A percentile compares a stretch with the other conserved stretches of the same genome.
Evolutionary conservation across 2,888 invertebrate species (phyloP).

Genomic region (Barypeithes pellucidus): DNA sequence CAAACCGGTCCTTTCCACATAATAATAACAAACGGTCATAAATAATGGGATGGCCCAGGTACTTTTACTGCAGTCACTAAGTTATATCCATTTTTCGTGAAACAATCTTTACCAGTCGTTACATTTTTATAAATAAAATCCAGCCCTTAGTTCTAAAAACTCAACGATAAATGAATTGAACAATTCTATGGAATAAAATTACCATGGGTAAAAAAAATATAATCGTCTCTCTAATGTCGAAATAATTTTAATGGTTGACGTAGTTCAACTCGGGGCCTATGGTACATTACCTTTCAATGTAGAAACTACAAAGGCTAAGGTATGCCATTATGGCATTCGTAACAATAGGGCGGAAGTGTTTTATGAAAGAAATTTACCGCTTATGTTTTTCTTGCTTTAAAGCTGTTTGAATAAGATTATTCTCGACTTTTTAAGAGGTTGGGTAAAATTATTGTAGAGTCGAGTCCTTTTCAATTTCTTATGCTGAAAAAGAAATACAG

Average conservation of each 20-base stretch:
- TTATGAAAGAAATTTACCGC: conserved; percentile 34
- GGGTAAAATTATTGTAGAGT: not conserved
- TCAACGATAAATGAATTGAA: too few species aligned
- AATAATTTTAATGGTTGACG: conserved; percentile 14
- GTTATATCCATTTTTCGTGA: too few species aligned
- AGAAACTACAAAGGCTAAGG: conserved; percentile 39
- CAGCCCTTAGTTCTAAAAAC: too few species aligned
- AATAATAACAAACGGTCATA: too few species aligned
- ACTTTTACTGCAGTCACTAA: too few species aligned
- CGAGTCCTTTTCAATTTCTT: conserved; percentile 3
- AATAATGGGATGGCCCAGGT: too few species aligned
- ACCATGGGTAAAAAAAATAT: not conserved
- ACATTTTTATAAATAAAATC: too few species aligned
- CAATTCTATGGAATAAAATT: too few species aligned
- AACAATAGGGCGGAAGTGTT: conserved; percentile 47
- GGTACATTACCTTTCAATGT: conserved; percentile 50
- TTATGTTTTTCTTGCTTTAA: conserved; percentile 2
- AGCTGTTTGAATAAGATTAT: conserved; percentile 17
- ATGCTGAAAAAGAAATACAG: not conserved
- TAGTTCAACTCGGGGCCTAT: conserved; percentile 33
- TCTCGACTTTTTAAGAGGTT: conserved; percentile 7
- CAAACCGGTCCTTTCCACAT: too few species aligned
- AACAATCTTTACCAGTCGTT: too few species aligned
- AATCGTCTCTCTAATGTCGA: conserved; percentile 16
- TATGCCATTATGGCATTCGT: conserved; percentile 43